phyloP scores from a whole-genome alignment of 2,888 invertebrate species.

The Nephrotoma appendiculata region DNA sequence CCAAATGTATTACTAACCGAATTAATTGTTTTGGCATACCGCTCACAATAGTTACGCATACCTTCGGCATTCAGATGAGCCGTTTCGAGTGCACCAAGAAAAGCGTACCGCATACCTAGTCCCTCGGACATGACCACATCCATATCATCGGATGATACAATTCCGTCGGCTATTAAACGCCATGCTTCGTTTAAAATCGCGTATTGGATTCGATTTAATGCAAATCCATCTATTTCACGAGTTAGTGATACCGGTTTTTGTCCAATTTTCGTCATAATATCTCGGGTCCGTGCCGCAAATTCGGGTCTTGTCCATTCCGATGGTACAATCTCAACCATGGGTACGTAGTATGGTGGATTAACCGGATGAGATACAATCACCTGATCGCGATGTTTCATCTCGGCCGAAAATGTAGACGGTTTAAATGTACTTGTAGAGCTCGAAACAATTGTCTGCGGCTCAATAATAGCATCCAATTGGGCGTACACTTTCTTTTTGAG shows the following conservation, averaged over 20 bases:
- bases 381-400: constrained; percentile 54
- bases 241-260: constrained; percentile 79
- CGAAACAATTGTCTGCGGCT: constrained; percentile 65
- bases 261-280: constrained; percentile 72
- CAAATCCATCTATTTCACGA: constrained; percentile 84
- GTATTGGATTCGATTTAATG: constrained; percentile 87
- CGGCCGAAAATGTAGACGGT: constrained; percentile 74
- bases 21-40: constrained; percentile 44
- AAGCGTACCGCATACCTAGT: constrained; percentile 89
- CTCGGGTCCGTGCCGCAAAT: constrained; percentile 56
- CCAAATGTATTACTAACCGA: constrained; percentile 59
- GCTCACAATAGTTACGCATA: constrained; percentile 44
- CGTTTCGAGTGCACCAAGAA: constrained; percentile 86
- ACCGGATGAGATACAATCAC: constrained; percentile 77
- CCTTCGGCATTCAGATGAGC: constrained; percentile 92
- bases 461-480: constrained; percentile 62
- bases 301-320: constrained; percentile 83
- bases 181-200: constrained; percentile 87
- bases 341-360: constrained; percentile 93
- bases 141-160: constrained; percentile 76
- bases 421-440: constrained; percentile 89
- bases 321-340: constrained; percentile 86
- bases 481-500: constrained; percentile 68
- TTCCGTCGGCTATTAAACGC: constrained; percentile 69
- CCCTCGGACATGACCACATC: constrained; percentile 92